These are phyloP conservation scores for Mesocricetus auratus DNA, from an alignment of 2,113 vertebrate species.

Conservation along the genomic window DNA sequence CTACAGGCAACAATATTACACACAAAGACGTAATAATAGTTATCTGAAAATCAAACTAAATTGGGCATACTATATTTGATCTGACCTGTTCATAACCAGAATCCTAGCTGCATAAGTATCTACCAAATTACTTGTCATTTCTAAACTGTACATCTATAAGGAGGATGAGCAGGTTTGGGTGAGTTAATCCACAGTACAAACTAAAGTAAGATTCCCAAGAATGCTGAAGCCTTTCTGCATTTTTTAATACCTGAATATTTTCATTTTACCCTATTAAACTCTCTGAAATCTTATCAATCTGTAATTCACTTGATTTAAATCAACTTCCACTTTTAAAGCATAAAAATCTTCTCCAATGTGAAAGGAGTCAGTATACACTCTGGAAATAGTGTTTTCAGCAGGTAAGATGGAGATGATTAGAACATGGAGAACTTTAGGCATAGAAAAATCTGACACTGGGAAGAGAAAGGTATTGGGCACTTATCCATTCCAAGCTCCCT, in stretches of 20 bases:
- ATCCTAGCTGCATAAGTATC: neutral
- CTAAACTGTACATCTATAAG: neutral
- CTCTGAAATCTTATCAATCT: constrained; percentile 28
- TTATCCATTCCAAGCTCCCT: neutral
- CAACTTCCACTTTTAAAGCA: constrained; percentile 28
- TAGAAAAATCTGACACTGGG: neutral
- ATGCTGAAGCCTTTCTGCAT: neutral
- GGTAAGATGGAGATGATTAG: neutral
- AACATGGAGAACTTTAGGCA: neutral
- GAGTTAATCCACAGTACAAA: neutral
- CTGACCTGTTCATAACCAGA: neutral
- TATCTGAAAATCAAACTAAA: constrained; percentile 32
- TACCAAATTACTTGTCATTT: neutral
- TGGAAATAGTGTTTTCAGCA: neutral
- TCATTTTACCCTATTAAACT: neutral
- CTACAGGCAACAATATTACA: neutral
- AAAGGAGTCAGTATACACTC: neutral
- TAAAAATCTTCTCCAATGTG: constrained; percentile 13
- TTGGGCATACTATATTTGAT: neutral
- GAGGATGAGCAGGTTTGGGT: neutral
- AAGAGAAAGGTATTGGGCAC: neutral
- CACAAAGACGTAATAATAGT: neutral
- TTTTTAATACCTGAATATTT: constrained; percentile 40
- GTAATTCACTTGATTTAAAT: constrained; percentile 6
- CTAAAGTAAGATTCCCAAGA: neutral